Evolutionary conservation across 2,797 vertebrate genomes (phyloP).

Genomic region (Coranthus polyacanthus): DNA sequence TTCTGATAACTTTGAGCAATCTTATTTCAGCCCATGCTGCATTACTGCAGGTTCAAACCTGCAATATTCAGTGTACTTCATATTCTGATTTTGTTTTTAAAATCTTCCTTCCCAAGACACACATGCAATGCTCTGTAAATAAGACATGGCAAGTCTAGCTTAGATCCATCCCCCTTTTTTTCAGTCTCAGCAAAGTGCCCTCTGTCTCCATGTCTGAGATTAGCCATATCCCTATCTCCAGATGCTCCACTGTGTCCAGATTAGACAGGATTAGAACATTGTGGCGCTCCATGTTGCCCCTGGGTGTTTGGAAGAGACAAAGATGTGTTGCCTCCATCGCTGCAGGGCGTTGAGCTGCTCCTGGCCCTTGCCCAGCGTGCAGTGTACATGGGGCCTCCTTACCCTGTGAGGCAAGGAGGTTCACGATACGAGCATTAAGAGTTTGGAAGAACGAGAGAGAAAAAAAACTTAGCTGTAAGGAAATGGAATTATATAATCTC

Average conservation of each 20-base stretch:
- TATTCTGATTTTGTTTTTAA: conserved; percentile 2
- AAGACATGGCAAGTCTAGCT: conserved; percentile 36
- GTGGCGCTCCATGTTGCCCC: conserved; percentile 68
- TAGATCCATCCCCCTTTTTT: conserved; percentile 55
- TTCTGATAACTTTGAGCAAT: conserved; percentile 6
- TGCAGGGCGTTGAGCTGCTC: conserved; percentile 47
- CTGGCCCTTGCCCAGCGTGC: conserved; percentile 62
- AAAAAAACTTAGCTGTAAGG: conserved; percentile 21
- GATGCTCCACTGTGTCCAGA: conserved; percentile 83
- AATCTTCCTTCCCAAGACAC: conserved; percentile 9
- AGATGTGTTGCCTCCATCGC: conserved; percentile 65
- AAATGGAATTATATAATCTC: conserved; percentile 53
- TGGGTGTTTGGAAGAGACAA: conserved; percentile 73
- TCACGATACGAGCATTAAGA: conserved; percentile 39
- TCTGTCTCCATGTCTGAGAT: conserved; percentile 76
- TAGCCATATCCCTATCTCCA: conserved; percentile 84
- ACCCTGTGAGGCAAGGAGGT: conserved; percentile 44
- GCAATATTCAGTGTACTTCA: background rate
- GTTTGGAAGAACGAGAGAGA: conserved; percentile 5
- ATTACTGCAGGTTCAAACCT: background rate
- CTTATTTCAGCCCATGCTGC: background rate
- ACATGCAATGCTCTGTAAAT: background rate
- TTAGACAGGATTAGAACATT: conserved; percentile 84
- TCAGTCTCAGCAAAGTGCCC: conserved; percentile 79
- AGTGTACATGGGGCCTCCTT: conserved; percentile 46